Conservation (phyloP, 2,113 vertebrate species). For the Alouatta palliata region DNA sequence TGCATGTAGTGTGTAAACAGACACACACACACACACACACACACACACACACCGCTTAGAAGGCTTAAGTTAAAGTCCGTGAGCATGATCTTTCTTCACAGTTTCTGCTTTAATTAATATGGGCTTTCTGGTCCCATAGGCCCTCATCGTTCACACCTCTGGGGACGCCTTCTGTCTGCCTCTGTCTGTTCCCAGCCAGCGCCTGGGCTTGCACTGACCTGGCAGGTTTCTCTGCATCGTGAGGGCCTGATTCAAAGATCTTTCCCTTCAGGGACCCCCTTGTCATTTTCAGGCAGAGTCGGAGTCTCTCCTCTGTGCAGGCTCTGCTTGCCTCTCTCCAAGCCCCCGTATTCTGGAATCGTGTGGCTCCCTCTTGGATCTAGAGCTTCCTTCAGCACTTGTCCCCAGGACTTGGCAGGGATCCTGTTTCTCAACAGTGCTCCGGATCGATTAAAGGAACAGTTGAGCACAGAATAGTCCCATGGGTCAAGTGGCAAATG, state of each 20-base stretch:
- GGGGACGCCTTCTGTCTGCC: neutral
- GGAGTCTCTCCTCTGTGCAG: neutral
- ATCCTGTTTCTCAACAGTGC: neutral
- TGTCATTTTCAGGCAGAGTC: neutral
- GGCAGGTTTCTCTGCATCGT: too few relatives aligned
- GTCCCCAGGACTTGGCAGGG: neutral
- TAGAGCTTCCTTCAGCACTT: too few relatives aligned
- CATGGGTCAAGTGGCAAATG: rapidly evolving
- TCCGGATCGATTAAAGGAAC: neutral
- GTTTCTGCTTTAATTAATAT: neutral
- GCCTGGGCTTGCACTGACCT: too few relatives aligned
- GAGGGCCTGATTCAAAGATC: neutral
- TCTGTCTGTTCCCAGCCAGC: too few relatives aligned
- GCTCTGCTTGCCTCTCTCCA: neutral
- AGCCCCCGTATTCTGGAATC: neutral
- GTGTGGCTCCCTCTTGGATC: neutral
- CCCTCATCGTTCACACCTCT: neutral
- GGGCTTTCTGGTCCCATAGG: neutral
- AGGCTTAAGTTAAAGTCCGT: neutral
- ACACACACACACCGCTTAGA: rapidly evolving
- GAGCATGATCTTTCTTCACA: too few relatives aligned
- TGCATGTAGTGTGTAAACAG: neutral
- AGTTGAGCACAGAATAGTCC: neutral
- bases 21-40: neutral
- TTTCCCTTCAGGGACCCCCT: neutral